phyloP scores from a whole-genome alignment of 2,888 invertebrate species.

The Steinernema scapterisci region DNA sequence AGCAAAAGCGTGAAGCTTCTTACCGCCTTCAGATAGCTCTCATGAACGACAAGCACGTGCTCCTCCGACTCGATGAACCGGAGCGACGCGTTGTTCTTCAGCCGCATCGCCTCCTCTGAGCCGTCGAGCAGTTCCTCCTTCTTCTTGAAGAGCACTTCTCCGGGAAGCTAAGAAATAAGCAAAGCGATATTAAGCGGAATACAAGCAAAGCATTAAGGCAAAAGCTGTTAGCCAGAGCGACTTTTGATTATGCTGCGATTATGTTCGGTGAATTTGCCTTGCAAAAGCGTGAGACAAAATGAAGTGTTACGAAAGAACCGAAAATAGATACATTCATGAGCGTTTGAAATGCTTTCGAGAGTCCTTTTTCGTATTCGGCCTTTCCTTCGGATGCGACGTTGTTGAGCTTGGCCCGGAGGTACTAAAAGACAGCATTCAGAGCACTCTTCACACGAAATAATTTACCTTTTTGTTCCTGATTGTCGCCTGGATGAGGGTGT shows the following conservation, averaged over 20 bases:
- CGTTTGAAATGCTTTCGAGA: conserved; percentile 80
- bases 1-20: conserved; percentile 37
- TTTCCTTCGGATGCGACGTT: conserved; percentile 78
- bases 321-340: conserved; percentile 76
- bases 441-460: background rate
- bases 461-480: conserved; percentile 69
- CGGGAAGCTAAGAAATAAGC: conserved; percentile 38
- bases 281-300: background rate
- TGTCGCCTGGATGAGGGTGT: conserved; percentile 83
- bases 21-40: conserved; percentile 56
- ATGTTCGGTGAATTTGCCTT: background rate
- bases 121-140: conserved; percentile 40
- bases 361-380: conserved; percentile 83
- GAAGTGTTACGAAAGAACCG: conserved; percentile 20
- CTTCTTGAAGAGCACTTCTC: conserved; percentile 44
- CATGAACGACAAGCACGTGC: conserved; percentile 53
- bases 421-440: conserved; percentile 35
- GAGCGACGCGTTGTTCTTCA: conserved; percentile 1
- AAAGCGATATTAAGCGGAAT: conserved; percentile 33
- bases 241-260: background rate
- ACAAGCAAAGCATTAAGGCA: background rate
- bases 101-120: background rate
- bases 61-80: conserved; percentile 41
- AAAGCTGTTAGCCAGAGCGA: background rate
- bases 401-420: conserved; percentile 70